Conservation (phyloP, 1,140 invertebrate genomes). For the Spodoptera frugiperda region DNA sequence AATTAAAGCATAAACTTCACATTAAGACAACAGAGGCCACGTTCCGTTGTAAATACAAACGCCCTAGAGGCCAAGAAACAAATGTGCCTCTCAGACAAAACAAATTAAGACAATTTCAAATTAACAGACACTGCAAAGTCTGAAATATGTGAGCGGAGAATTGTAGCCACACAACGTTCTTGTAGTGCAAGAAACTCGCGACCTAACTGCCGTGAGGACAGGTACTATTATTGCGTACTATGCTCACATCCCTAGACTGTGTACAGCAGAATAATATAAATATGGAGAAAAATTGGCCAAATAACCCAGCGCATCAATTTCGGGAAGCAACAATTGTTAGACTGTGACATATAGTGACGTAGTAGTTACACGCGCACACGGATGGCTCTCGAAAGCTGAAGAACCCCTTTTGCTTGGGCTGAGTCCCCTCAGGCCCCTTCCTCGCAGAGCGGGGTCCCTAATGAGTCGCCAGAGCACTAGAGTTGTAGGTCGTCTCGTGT, state of each 20-base stretch:
- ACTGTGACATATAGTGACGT: constrained; percentile 60
- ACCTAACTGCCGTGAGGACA: constrained; percentile 59
- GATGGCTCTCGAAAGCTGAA: constrained; percentile 75
- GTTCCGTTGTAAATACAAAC: constrained; percentile 53
- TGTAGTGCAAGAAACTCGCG: constrained; percentile 55
- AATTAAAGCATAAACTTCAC: constrained; percentile 40
- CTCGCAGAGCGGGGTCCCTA: constrained; percentile 73
- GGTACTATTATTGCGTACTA: constrained; percentile 56
- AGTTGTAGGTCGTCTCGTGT: constrained; percentile 82
- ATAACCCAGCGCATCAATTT: constrained; percentile 27
- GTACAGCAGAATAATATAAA: constrained; percentile 21
- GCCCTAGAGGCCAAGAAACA: constrained; percentile 65
- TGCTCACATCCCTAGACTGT: constrained; percentile 33
- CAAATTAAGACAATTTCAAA: constrained; percentile 81
- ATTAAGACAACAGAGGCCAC: constrained; percentile 35
- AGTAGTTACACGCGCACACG: constrained; percentile 68
- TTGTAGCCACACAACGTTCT: constrained; percentile 66
- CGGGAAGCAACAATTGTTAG: constrained; percentile 41
- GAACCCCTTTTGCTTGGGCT: constrained; percentile 75
- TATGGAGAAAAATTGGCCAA: background rate
- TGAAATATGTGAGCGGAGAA: constrained; percentile 71
- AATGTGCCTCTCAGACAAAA: constrained; percentile 68
- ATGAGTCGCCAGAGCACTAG: constrained; percentile 84
- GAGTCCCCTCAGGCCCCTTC: constrained; percentile 72
- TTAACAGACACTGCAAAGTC: constrained; percentile 74